Evolutionary conservation across 2,113 vertebrate genomes (phyloP), one percentile per base, ranked within the genome.

Genomic region (Butastur rufipennis): DNA sequence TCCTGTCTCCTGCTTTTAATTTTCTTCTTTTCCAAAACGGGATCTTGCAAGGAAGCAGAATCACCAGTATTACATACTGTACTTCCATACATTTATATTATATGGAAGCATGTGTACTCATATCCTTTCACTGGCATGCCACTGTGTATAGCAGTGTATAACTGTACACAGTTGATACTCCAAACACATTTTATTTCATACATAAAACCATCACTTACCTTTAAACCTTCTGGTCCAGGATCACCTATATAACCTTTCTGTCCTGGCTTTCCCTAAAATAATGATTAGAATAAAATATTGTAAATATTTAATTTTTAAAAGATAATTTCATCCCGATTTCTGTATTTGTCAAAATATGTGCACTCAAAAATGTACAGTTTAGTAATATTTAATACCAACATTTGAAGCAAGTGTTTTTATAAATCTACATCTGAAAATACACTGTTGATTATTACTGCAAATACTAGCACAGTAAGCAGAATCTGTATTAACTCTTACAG

Each of bases 171-270:
- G 31, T 2, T 38, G 13, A 75, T 47, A 42, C 20, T 56, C 27
- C 62, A 95, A 89, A 61, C 11, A 38, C 7, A 48, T 38, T 56
- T 47, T 45, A 53, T 65, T 90, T 80, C 56, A 53, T 19, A 74
- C 4, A 56, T 40, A 67, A 90, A 77, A 23, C 13, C 26, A 81
- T 11, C 11, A 56, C 81, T 95, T 96, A 99, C 99, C 98, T 98
- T 98, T 83, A 99, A 96, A 55, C 99, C 99, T 82, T 99, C 99
- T 4, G 91, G 97, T 62, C 99, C 99, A 89, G 98, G 97, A 97
- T 99, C 99, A 61, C 99, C 99, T 2, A 97, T 80, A 85, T 98
- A 97, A 23, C 99, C 99, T 95, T 99, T 99, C 87, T 97, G 98
- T 92, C 99, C 99, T 65, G 97, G 97, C 91, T 99, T 99, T 94